Evolutionary conservation across 2,113 vertebrate species (phyloP).

Genomic region (Suncus etruscus): DNA sequence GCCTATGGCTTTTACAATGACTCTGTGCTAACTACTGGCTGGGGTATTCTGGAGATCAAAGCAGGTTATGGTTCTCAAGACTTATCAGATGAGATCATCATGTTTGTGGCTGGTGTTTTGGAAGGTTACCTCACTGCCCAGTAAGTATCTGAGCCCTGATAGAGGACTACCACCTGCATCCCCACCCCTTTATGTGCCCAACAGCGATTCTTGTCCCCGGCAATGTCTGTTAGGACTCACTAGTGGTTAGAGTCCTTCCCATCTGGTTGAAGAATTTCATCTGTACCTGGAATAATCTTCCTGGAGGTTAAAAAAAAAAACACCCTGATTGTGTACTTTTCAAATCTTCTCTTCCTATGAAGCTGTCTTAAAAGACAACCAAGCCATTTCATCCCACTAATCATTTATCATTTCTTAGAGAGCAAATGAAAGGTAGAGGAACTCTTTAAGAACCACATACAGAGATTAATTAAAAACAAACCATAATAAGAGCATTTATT

Average conservation of each 20-base stretch:
- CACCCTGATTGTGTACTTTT: not conserved
- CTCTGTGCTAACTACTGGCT: conserved; percentile 89
- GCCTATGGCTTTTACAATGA: conserved; percentile 94
- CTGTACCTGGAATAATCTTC: not conserved
- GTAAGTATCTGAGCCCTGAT: conserved; percentile 87
- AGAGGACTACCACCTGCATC: not conserved
- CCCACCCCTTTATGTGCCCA: conserved; percentile 2
- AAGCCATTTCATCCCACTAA: not conserved
- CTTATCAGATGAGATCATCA: conserved; percentile 89
- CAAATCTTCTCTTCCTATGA: not conserved
- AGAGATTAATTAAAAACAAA: conserved; percentile 33
- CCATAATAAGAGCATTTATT: conserved; percentile 16
- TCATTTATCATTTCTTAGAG: conserved; percentile 23
- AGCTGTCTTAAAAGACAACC: not conserved
- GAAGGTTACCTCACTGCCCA: conserved; percentile 94
- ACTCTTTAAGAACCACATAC: not conserved
- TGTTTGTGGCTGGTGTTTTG: conserved; percentile 93
- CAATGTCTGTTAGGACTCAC: not conserved
- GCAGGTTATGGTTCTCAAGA: conserved; percentile 90
- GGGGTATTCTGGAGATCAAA: conserved; percentile 93
- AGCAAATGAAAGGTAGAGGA: not conserved
- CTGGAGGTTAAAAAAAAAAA: not conserved
- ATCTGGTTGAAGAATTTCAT: not conserved
- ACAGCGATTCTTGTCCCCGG: not conserved
- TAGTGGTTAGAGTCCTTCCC: not conserved